Base-by-base conservation (phyloP, 2,888 invertebrate genomes). In the Leptinotarsa haldemani region DNA sequence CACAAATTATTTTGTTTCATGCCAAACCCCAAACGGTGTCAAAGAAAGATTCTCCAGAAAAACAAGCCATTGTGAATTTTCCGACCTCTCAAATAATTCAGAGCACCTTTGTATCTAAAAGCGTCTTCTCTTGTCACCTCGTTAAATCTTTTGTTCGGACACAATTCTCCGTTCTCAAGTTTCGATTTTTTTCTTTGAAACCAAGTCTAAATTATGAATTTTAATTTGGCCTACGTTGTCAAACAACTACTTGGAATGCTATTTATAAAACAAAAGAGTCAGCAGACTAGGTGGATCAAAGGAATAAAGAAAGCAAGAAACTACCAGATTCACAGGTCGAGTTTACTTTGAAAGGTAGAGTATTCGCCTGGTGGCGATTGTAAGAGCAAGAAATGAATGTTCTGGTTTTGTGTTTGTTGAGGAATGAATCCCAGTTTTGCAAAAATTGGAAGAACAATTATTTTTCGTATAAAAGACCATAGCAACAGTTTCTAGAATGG, bases 191-290 rank as follows among this genome's bases (percentile, higher is more conserved):
- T 67, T 56, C 53, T 70, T 67, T 68, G 72, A 67, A 70, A 70
- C 46, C 20, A 65, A 65, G 64, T 13, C 61, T 66, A 67, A 70
- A 70, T 67, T 67, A 71, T 71, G 73, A 69, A 71, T 73, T 73
- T 63, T 66, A 71, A 76, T 76, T 76, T 70, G 70, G 64, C 18
- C 56, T 69, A 69, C 65, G 70, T 70, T 67, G 70, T 71, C 71
- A 71, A 74, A 73, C 71, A 70, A 71, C 71, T 67, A 68, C 69
- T 71, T 74, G 69, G 72, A 69, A 76, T 64, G 72, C 66, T 69
- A 70, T 74, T 76, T 74, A 71, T 69, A 46, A 74, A 70, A 76
- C 74, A 70, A 76, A 74, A 74, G 74, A 56, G 58, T 61, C 47
- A 69, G 61, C 67, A 65, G 47, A 69, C 69, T 58, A 63, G 64